Conservation (phyloP, 2,888 invertebrate species). For the Biston stratarius region DNA sequence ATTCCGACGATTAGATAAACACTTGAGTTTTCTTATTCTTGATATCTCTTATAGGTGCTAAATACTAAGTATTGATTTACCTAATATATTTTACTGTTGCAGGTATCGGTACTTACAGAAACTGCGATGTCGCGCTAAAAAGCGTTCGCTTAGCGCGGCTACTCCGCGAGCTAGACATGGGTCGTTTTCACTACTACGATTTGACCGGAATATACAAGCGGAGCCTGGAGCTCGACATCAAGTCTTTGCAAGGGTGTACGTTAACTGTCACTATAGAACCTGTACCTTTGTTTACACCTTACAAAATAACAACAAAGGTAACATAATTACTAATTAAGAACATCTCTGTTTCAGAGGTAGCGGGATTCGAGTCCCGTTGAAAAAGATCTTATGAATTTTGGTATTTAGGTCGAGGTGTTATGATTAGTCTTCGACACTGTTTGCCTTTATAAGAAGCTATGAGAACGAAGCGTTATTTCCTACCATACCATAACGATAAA, state of each 20-base stretch:
- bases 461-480: too few species aligned
- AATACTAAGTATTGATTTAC: background rate
- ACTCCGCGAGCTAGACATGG: conserved; percentile 75
- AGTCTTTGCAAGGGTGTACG: conserved; percentile 75
- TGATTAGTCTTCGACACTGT: too few species aligned
- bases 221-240: conserved; percentile 59
- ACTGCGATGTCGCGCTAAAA: conserved; percentile 67
- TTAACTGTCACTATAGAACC: conserved; percentile 56
- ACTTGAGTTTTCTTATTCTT: too few species aligned
- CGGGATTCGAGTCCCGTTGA: too few species aligned
- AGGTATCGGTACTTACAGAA: conserved; percentile 77
- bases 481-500: too few species aligned
- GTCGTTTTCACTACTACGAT: conserved; percentile 74
- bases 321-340: background rate
- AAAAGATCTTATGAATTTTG: too few species aligned
- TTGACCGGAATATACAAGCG: conserved; percentile 68
- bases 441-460: too few species aligned
- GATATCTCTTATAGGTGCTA: too few species aligned
- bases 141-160: conserved; percentile 66
- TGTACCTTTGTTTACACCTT: conserved; percentile 66
- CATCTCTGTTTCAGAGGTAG: too few species aligned
- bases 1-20: too few species aligned
- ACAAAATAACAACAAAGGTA: conserved; percentile 78
- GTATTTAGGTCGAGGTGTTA: too few species aligned
- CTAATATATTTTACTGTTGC: conserved; percentile 13